phyloP scores from a whole-genome alignment of 2,888 invertebrate genomes.

The Standfussiana lucernea region DNA sequence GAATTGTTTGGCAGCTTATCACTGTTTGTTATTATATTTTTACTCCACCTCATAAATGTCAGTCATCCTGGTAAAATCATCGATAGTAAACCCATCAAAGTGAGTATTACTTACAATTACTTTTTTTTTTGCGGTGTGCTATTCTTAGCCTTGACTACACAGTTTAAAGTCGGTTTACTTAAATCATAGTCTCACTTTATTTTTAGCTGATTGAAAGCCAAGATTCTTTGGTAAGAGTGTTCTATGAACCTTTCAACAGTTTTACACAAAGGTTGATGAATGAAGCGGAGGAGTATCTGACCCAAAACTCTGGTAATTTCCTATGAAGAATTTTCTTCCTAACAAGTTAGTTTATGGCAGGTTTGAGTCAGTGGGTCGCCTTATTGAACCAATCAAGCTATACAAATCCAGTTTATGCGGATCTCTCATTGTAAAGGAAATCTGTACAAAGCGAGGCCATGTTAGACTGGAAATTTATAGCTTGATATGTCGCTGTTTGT shows the following conservation, averaged over 20 bases:
- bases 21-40: constrained; percentile 43
- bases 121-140: neutral
- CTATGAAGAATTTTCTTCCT: neutral
- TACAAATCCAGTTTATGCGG: no score
- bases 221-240: constrained; percentile 16
- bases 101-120: neutral
- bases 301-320: constrained; percentile 16
- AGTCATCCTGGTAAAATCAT: neutral
- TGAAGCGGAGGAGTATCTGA: constrained; percentile 26
- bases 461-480: no score
- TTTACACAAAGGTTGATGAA: constrained; percentile 37
- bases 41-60: constrained; percentile 19
- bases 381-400: no score
- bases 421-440: no score
- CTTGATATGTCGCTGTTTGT: no score
- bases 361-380: neutral
- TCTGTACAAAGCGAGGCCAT: no score
- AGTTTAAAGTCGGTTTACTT: neutral
- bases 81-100: neutral
- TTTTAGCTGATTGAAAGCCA: constrained; percentile 16
- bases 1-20: constrained; percentile 49
- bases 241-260: constrained; percentile 35
- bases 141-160: neutral
- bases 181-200: neutral
- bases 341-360: neutral